Evolutionary conservation across 2,888 invertebrate species (phyloP), one percentile per base, ranked within the genome.

Genomic region (Spilosoma lubricipeda): DNA sequence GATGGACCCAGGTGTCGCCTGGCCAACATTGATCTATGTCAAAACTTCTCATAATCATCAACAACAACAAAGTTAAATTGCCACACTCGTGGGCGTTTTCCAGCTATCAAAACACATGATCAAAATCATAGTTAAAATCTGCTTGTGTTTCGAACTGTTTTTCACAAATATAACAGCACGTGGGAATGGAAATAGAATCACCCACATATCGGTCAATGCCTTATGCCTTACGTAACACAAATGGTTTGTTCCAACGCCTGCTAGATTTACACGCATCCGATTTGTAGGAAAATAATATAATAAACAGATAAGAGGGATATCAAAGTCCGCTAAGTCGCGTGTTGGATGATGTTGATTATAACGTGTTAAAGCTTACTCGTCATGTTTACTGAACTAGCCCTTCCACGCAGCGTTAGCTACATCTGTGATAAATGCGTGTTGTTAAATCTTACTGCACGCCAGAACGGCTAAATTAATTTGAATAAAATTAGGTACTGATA

Each of bases 191-290:
- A 74, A 76, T 78, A 76, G 70, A 72, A 63, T 67, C 68, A 45
- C 42, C 48, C 45, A n/a, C 30, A 59, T 73, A 73, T 73, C 69
- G 76, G 77, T 77, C 78, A 76, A 67, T 73, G 72, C 52, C 72
- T 76, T 76, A 30, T 39, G 1, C 15, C 67, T 80, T 71, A 73
- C 70, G 59, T 39, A 66, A 36, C 30, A 30, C 11, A 23, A 65
- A 69, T 20, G 65, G 63, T 67, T 48, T 39, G 69, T 70, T 63
- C 30, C 45, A 52, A 56, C 69, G 70, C 59, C 42, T 70, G 27
- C 56, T 30, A 48, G 18, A 52, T 42, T 69, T 59, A 36, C 66
- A 70, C 66, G 66, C 70, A 67, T 30, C 18, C 30, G 48, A 36
- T 64, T 52, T 23, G 42, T 42, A 42, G 66, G 52, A n/a, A n/a